Evolutionary conservation across 2,888 invertebrate genomes (phyloP).

Genomic region (Autographa pulchrina): DNA sequence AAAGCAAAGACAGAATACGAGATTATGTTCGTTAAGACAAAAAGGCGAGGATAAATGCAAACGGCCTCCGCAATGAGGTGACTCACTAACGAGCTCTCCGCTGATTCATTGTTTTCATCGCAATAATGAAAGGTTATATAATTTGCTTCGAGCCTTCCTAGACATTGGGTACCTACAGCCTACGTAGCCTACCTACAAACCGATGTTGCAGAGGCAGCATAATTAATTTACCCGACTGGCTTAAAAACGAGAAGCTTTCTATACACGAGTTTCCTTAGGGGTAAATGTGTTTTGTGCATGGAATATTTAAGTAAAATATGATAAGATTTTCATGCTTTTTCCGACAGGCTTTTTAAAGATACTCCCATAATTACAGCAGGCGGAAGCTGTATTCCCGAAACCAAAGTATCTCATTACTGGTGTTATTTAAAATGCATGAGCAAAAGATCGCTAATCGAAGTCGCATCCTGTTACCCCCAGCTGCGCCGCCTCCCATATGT

Average conservation of each 20-base stretch:
- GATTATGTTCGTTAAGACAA: constrained; percentile 43
- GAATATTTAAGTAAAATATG: neutral
- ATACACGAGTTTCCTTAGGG: neutral
- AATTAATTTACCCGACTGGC: neutral
- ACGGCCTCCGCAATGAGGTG: constrained; percentile 62
- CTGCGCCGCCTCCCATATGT: constrained; percentile 58
- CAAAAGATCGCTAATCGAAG: constrained; percentile 45
- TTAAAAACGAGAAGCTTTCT: neutral
- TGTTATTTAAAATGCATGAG: constrained; percentile 38
- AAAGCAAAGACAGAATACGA: constrained; percentile 40
- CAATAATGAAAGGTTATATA: constrained; percentile 71
- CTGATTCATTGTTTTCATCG: constrained; percentile 82
- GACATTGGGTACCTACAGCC: constrained; percentile 19
- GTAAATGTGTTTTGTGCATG: neutral
- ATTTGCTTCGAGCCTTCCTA: constrained; percentile 55
- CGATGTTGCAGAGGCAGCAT: neutral
- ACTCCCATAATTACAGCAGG: constrained; percentile 11
- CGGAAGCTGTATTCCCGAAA: constrained; percentile 36
- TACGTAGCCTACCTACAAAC: constrained; percentile 18
- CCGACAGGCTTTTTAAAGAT: constrained; percentile 11
- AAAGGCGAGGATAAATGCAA: constrained; percentile 49
- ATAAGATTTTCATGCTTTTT: neutral
- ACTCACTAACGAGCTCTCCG: constrained; percentile 76
- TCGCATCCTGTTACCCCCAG: constrained; percentile 59
- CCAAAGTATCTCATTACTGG: constrained; percentile 20